A percentile compares a stretch with the other conserved stretches of the same genome.
Conservation (phyloP, 2,113 vertebrate species). For the Poecilia latipinna region DNA sequence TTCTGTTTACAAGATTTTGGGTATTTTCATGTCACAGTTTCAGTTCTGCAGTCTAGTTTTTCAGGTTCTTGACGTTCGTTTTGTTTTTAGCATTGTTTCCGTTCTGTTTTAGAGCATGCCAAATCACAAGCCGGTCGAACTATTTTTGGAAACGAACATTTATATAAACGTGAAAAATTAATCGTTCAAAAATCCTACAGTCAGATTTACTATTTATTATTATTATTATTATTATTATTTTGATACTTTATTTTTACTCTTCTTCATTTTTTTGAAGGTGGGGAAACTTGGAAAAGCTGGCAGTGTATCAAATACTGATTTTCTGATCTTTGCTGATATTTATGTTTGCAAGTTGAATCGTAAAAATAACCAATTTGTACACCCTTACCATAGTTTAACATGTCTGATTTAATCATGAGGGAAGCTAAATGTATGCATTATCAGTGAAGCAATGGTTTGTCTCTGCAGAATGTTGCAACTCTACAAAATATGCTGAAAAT, state of each 20-base stretch:
- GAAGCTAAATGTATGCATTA: not conserved
- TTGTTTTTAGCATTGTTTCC: too few species aligned
- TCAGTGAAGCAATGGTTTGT: not conserved
- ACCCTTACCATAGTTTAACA: too few species aligned
- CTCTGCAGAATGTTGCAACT: conserved; percentile 39
- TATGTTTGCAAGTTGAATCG: not conserved
- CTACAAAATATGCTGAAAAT: conserved; percentile 59
- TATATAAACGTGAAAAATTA: not conserved
- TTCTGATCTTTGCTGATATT: not conserved
- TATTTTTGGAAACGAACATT: not conserved
- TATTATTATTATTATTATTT: too few species aligned
- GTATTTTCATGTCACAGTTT: not conserved
- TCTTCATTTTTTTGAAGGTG: too few species aligned
- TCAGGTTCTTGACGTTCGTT: too few species aligned
- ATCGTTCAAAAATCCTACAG: too few species aligned
- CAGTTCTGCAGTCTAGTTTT: not conserved
- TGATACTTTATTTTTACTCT: too few species aligned
- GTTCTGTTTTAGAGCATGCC: too few species aligned
- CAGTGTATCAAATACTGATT: too few species aligned
- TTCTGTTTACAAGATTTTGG: not conserved
- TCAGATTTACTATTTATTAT: too few species aligned
- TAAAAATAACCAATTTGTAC: not conserved
- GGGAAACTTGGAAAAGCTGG: too few species aligned
- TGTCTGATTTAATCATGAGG: not conserved
- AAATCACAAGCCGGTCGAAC: not conserved